A percentile compares a stretch with the other conserved stretches of the same genome.
phyloP scores from a whole-genome alignment of 2,797 vertebrate species.

The Mergus octosetaceus region DNA sequence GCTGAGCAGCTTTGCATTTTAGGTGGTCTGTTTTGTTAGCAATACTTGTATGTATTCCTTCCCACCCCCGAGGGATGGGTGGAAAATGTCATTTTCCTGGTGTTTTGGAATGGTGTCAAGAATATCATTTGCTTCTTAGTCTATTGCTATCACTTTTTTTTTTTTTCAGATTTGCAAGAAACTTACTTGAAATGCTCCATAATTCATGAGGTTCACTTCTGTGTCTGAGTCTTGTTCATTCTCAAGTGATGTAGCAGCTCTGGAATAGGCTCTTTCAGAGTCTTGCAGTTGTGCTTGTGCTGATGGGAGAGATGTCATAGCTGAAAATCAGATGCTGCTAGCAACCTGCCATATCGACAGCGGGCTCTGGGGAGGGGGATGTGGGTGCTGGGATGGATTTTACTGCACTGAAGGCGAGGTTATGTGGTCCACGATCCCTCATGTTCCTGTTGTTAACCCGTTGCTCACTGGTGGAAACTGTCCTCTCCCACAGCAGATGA shows the following conservation, averaged over 20 bases:
- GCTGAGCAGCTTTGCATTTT: not conserved
- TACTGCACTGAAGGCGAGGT: not conserved
- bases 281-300: not conserved
- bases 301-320: not conserved
- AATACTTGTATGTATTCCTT: not conserved
- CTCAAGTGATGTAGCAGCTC: not conserved
- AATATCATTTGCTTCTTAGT: not conserved
- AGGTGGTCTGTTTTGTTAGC: not conserved
- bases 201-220: not conserved
- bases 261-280: not conserved
- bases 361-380: not conserved
- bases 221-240: not conserved
- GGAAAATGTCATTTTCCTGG: not conserved
- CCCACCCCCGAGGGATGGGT: not conserved
- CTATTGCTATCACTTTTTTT: not conserved
- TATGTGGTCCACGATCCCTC: not conserved
- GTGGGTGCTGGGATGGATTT: not conserved
- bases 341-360: fast-evolving
- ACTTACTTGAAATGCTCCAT: not conserved
- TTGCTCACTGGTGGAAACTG: fast-evolving
- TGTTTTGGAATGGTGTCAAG: not conserved
- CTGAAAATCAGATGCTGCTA: not conserved
- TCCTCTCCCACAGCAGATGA: fast-evolving
- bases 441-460: fast-evolving
- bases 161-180: not conserved